These are phyloP conservation scores for Typhlichthys subterraneus DNA, from an alignment of 2,797 vertebrate species.

Conservation along the genomic window DNA sequence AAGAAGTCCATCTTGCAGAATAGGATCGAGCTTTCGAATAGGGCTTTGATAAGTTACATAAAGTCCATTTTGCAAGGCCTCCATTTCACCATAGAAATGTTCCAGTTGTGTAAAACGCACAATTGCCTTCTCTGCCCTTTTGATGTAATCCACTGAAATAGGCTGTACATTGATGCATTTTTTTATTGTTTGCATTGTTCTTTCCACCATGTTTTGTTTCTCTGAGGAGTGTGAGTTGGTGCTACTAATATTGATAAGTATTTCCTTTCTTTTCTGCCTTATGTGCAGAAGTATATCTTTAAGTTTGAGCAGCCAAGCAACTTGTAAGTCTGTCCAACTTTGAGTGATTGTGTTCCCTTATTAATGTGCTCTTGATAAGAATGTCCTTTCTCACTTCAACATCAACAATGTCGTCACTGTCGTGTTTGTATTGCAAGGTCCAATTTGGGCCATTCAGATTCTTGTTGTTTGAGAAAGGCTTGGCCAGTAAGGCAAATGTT, in stretches of 20 bases:
- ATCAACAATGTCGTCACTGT: not conserved
- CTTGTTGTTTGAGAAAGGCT: not conserved
- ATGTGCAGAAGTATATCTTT: conserved; percentile 2
- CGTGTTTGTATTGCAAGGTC: not conserved
- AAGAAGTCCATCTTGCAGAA: too few species aligned
- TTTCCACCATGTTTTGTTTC: not conserved
- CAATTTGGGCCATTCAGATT: not conserved
- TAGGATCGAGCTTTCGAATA: not conserved
- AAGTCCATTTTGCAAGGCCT: not conserved
- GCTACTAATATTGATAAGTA: not conserved
- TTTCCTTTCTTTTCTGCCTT: conserved; percentile 5
- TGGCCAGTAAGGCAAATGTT: not conserved
- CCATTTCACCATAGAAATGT: not conserved
- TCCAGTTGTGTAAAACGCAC: conserved; percentile 1
- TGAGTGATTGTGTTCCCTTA: not conserved
- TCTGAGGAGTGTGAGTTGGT: not conserved
- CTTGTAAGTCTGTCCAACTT: not conserved
- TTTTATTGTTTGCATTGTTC: not conserved
- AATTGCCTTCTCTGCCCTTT: not conserved
- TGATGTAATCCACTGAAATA: not conserved
- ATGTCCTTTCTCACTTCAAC: not conserved
- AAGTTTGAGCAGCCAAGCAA: conserved; percentile 9
- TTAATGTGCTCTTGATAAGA: not conserved
- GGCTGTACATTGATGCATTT: conserved; percentile 4
- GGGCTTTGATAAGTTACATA: not conserved